A percentile compares a stretch with the other conserved stretches of the same genome.
These are phyloP conservation scores for Labroides dimidiatus DNA, from an alignment of 2,797 vertebrate genomes.

Conservation along the genomic window DNA sequence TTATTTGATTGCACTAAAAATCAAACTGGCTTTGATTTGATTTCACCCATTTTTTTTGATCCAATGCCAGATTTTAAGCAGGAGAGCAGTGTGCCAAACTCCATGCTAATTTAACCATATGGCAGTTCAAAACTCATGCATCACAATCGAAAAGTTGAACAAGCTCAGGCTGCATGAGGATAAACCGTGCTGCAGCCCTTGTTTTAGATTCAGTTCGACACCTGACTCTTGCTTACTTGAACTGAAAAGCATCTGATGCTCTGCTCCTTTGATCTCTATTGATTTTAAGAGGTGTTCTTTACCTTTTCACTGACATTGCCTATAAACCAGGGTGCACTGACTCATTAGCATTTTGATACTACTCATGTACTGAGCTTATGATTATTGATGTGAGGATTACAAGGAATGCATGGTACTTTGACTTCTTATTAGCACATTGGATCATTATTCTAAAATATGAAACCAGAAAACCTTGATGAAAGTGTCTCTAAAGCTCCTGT, in stretches of 20 bases:
- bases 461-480: constrained; percentile 27
- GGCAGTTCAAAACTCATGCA: constrained; percentile 35
- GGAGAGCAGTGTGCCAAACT: constrained; percentile 27
- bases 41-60: constrained; percentile 41
- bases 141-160: constrained; percentile 24
- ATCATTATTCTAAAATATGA: constrained; percentile 11
- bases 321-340: constrained; percentile 17
- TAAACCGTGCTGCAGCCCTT: neutral
- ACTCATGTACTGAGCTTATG: constrained; percentile 28
- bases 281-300: constrained; percentile 38
- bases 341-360: constrained; percentile 36
- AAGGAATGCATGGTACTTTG: constrained; percentile 28
- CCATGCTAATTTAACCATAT: constrained; percentile 51
- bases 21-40: constrained; percentile 35
- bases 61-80: constrained; percentile 24
- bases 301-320: constrained; percentile 40
- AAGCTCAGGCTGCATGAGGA: constrained; percentile 13
- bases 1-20: constrained; percentile 47
- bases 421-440: constrained; percentile 42
- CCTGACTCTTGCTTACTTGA: constrained; percentile 8
- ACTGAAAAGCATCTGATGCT: constrained; percentile 27
- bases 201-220: constrained; percentile 6
- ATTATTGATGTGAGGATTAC: constrained; percentile 43
- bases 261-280: constrained; percentile 48
- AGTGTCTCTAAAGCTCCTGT: constrained; percentile 8